Percentiles rank a stretch among this genome's conserved stretches.
Conservation (phyloP, 2,113 vertebrate genomes). For the Hippoglossus stenolepis region DNA sequence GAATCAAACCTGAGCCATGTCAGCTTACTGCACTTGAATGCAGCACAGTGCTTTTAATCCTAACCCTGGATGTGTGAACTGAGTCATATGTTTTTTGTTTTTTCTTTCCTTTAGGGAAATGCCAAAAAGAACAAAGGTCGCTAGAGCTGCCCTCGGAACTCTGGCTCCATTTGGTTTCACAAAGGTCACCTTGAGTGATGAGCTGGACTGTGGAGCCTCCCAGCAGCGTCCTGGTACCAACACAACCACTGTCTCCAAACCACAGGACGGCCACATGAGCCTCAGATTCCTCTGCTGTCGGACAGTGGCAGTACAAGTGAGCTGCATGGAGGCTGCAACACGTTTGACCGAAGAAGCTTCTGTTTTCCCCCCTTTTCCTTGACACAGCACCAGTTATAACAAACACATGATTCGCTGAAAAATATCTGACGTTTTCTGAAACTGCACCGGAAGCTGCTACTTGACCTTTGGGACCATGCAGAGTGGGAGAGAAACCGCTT, state of each 20-base stretch:
- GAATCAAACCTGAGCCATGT: neutral
- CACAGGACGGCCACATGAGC: slow-evolving; percentile 39
- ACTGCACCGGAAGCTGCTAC: slow-evolving; percentile 55
- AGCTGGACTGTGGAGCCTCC: slow-evolving; percentile 39
- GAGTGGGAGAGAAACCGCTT: slow-evolving; percentile 17
- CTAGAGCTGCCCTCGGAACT: slow-evolving; percentile 74
- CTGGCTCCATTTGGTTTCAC: slow-evolving; percentile 44
- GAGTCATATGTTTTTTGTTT: neutral
- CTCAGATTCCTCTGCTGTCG: slow-evolving; percentile 26
- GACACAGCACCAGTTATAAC: slow-evolving; percentile 49
- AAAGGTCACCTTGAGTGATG: slow-evolving; percentile 27
- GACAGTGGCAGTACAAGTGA: slow-evolving; percentile 30
- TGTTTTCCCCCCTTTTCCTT: slow-evolving; percentile 12
- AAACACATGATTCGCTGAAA: slow-evolving; percentile 29
- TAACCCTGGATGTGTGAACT: neutral
- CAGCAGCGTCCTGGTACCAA: slow-evolving; percentile 45
- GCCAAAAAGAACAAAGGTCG: slow-evolving; percentile 96
- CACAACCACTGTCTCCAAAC: slow-evolving; percentile 41
- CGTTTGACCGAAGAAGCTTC: slow-evolving; percentile 48
- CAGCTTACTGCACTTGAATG: slow-evolving; percentile 11
- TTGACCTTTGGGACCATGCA: slow-evolving; percentile 39
- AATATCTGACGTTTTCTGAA: slow-evolving; percentile 39
- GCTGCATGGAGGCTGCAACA: slow-evolving; percentile 27
- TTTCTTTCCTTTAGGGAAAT: slow-evolving; percentile 85
- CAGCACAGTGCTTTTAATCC: neutral